A percentile compares a stretch with the other conserved stretches of the same genome.
These are phyloP conservation scores for Pachyseris speciosa DNA, from an alignment of 64 coral and sea anemone species.

Conservation along the genomic window DNA sequence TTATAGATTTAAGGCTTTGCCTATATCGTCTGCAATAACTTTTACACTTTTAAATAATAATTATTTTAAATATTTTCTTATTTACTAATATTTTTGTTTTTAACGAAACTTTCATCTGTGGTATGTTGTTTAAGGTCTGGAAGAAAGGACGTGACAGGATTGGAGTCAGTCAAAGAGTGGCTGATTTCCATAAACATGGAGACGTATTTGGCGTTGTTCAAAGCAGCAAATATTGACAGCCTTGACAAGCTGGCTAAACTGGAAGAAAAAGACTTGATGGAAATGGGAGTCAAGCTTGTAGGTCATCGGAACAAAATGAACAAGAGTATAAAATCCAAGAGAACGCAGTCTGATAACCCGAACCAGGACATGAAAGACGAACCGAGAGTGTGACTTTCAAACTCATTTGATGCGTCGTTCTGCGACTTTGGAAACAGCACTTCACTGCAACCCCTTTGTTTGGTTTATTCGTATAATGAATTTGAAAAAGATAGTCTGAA, in stretches of 20 bases:
- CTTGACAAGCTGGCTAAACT: slow-evolving; percentile 37
- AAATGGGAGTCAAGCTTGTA: slow-evolving; percentile 58
- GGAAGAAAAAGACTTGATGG: slow-evolving; percentile 55
- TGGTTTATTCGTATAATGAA: too few species aligned
- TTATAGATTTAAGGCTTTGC: too few species aligned
- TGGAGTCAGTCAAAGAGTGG: slow-evolving; percentile 66
- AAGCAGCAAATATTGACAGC: slow-evolving; percentile 53
- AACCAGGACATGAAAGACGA: neutral
- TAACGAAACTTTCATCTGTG: too few species aligned
- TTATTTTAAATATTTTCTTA: too few species aligned
- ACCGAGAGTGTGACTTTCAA: neutral
- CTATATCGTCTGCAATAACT: too few species aligned
- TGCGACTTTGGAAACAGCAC: neutral
- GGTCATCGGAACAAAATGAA: slow-evolving; percentile 83
- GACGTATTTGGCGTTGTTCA: slow-evolving; percentile 39
- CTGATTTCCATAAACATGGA: slow-evolving; percentile 68
- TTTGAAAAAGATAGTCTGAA: too few species aligned
- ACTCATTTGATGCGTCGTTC: too few species aligned
- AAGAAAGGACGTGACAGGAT: neutral
- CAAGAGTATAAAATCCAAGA: slow-evolving; percentile 65
- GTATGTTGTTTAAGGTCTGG: too few species aligned
- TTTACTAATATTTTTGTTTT: too few species aligned
- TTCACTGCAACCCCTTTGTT: neutral
- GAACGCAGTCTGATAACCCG: neutral
- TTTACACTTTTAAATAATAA: too few species aligned